Conservation (phyloP, 2,113 vertebrate genomes). For the Stomatorhinus ivindoensis region DNA sequence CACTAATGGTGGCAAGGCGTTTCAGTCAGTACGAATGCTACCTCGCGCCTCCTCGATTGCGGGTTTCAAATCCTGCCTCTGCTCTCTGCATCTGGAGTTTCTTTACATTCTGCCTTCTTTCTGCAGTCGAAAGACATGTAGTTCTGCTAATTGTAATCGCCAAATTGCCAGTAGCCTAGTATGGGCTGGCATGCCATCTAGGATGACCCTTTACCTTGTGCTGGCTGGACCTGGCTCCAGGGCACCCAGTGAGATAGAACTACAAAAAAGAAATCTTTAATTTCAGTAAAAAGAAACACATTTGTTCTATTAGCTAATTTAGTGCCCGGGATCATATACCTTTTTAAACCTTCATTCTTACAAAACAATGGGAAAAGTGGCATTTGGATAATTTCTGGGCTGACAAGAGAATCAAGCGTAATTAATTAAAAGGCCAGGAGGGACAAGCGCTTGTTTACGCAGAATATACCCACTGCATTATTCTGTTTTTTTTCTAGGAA, state of each 20-base stretch:
- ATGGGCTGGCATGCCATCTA: not conserved
- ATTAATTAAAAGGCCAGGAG: slow-evolving; percentile 9
- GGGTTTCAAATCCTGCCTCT: not conserved
- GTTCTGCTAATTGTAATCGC: not conserved
- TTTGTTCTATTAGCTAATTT: not conserved
- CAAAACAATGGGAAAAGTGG: not conserved
- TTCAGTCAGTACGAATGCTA: not conserved
- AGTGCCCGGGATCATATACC: not conserved
- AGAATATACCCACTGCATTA: not conserved
- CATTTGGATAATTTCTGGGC: not conserved
- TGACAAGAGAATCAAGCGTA: not conserved
- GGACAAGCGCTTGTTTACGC: not conserved
- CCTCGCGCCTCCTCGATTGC: not conserved
- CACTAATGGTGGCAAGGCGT: not conserved
- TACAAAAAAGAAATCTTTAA: not conserved
- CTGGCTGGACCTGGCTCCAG: not conserved
- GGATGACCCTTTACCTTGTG: not conserved
- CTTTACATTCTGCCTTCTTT: not conserved
- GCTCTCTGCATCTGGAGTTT: not conserved
- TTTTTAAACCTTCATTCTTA: slow-evolving; percentile 1
- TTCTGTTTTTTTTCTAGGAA: not conserved
- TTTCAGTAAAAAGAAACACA: not conserved
- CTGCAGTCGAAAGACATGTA: not conserved
- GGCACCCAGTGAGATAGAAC: not conserved
- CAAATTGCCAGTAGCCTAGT: not conserved